Conservation (phyloP, 1,140 invertebrate species). For the Lanistes nyassanus region DNA sequence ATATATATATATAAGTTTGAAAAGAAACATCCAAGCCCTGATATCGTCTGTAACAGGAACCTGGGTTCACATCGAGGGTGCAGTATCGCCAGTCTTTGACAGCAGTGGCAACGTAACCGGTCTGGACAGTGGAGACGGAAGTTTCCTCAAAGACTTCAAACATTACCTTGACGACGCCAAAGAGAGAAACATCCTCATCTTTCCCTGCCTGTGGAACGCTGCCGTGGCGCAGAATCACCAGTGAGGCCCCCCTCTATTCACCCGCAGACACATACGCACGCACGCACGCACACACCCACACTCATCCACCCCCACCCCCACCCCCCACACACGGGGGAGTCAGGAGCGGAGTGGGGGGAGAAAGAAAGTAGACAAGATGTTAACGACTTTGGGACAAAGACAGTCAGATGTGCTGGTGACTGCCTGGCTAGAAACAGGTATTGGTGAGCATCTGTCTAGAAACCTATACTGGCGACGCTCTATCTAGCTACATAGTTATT, state of each 20-base stretch:
- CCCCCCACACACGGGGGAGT: too few relatives aligned
- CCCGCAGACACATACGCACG: too few relatives aligned
- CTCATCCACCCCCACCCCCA: too few relatives aligned
- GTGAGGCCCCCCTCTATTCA: neutral
- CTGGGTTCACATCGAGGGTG: constrained; percentile 68
- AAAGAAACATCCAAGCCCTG: neutral
- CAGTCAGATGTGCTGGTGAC: too few relatives aligned
- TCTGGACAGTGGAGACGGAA: constrained; percentile 36
- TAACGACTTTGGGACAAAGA: too few relatives aligned
- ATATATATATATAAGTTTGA: neutral
- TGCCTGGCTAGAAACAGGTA: too few relatives aligned
- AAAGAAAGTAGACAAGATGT: too few relatives aligned
- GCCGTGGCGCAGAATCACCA: constrained; percentile 56
- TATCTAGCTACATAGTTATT: too few relatives aligned
- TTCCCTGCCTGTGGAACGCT: constrained; percentile 66
- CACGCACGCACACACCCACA: too few relatives aligned
- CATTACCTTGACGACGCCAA: constrained; percentile 38
- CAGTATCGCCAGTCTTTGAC: constrained; percentile 57
- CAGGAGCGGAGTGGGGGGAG: too few relatives aligned
- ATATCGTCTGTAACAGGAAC: constrained; percentile 50
- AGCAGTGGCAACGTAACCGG: constrained; percentile 41
- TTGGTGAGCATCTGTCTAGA: too few relatives aligned
- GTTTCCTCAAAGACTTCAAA: constrained; percentile 48
- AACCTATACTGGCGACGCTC: too few relatives aligned
- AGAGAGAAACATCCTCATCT: constrained; percentile 59